A percentile compares a stretch with the other conserved stretches of the same genome.
Evolutionary conservation across 1,140 invertebrate genomes (phyloP).

Genomic region (Leguminivora glycinivorella): DNA sequence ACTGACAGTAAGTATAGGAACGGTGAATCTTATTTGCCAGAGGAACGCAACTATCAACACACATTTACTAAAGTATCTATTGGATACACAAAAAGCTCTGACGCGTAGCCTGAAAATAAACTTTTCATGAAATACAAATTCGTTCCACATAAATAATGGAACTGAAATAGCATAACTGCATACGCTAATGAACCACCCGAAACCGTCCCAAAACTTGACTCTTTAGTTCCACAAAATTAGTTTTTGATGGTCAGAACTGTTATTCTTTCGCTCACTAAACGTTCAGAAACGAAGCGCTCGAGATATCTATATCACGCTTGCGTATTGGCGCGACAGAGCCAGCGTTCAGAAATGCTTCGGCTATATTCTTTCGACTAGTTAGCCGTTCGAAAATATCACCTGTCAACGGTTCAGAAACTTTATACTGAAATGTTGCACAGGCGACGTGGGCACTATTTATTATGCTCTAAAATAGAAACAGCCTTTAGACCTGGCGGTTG

Average conservation of each 20-base stretch:
- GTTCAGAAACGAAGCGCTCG: too few relatives aligned
- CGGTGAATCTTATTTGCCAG: too few relatives aligned
- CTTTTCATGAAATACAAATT: background rate
- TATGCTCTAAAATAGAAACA: conserved; percentile 51
- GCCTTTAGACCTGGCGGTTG: conserved; percentile 33
- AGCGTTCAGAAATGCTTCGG: too few relatives aligned
- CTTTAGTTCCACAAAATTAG: conserved; percentile 51
- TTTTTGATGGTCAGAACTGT: conserved; percentile 65
- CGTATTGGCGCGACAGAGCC: too few relatives aligned
- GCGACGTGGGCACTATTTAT: conserved; percentile 43
- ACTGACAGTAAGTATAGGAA: too few relatives aligned
- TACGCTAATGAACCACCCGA: conserved; percentile 26
- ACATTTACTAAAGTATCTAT: too few relatives aligned
- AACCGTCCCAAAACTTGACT: conserved; percentile 44
- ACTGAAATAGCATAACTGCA: conserved; percentile 26
- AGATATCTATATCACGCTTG: too few relatives aligned
- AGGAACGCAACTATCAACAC: too few relatives aligned
- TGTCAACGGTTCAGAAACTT: conserved; percentile 62
- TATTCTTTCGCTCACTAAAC: conserved; percentile 65
- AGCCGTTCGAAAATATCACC: conserved; percentile 57
- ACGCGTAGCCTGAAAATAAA: background rate
- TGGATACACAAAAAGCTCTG: too few relatives aligned
- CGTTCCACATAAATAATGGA: conserved; percentile 4
- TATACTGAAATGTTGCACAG: conserved; percentile 65
- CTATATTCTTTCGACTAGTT: conserved; percentile 64